Conservation (phyloP, 2,888 invertebrate species). For the Ochlodes sylvanus region DNA sequence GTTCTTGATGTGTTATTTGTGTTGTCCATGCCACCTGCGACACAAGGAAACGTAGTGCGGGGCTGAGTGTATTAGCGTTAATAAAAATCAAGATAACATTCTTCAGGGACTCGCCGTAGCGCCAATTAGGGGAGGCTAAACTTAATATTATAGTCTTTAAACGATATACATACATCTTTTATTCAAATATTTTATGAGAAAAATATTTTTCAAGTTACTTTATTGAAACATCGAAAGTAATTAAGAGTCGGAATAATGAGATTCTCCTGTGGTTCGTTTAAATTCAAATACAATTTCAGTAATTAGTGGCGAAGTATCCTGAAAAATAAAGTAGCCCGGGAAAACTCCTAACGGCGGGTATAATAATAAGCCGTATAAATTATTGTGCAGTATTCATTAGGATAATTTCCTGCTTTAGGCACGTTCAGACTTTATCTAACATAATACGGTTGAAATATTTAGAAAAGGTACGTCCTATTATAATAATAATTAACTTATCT, state of each 20-base stretch:
- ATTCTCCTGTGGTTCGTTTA: constrained; percentile 58
- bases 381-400: neutral
- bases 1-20: no score
- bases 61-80: no score
- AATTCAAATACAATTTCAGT: constrained; percentile 72
- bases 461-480: no score
- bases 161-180: neutral
- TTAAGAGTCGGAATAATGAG: constrained; percentile 57
- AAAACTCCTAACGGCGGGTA: constrained; percentile 38
- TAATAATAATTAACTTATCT: no score
- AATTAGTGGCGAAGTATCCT: constrained; percentile 68
- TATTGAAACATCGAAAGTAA: constrained; percentile 52
- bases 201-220: neutral
- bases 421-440: neutral
- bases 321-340: constrained; percentile 66
- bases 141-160: no score
- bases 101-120: no score
- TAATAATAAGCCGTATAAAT: neutral
- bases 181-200: neutral
- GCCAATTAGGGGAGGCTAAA: no score
- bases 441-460: no score
- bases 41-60: no score
- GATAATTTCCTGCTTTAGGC: neutral
- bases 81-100: no score
- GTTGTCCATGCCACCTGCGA: no score